These are phyloP conservation scores for Drosophila meridiana DNA, from an alignment of 2,888 invertebrate genomes.

Conservation along the genomic window DNA sequence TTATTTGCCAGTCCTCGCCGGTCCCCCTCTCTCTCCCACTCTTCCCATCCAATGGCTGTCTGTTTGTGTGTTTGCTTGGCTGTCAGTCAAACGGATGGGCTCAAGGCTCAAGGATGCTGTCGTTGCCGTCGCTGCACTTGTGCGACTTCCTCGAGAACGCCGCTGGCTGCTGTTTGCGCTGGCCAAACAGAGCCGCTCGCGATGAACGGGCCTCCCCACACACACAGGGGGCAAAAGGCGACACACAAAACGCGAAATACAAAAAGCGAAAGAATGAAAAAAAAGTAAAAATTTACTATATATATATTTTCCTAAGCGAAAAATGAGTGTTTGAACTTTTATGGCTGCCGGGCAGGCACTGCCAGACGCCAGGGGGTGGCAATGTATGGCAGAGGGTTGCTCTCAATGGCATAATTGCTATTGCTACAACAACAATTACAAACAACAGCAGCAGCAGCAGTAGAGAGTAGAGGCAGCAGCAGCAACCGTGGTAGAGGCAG, in stretches of 20 bases:
- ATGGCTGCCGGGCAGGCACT: constrained; percentile 63
- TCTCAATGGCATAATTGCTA: constrained; percentile 83
- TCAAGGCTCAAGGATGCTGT: constrained; percentile 66
- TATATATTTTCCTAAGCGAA: constrained; percentile 72
- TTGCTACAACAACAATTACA: constrained; percentile 81
- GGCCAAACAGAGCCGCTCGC: constrained; percentile 61
- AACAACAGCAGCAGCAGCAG: constrained; percentile 59
- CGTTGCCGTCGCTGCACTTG: constrained; percentile 61
- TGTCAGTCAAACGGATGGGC: constrained; percentile 74
- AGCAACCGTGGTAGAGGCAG: constrained; percentile 28
- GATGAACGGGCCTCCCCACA: not conserved
- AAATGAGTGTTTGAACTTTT: constrained; percentile 83
- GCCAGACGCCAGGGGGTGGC: constrained; percentile 13
- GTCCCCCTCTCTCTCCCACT: not conserved
- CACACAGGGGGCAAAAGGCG: constrained; percentile 1
- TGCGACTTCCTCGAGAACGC: constrained; percentile 57
- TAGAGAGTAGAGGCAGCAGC: constrained; percentile 34
- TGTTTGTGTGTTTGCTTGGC: constrained; percentile 63
- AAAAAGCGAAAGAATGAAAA: constrained; percentile 17
- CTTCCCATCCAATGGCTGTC: constrained; percentile 13
- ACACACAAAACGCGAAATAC: constrained; percentile 24
- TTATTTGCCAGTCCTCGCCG: constrained; percentile 59
- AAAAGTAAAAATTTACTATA: constrained; percentile 25
- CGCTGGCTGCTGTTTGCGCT: constrained; percentile 61
- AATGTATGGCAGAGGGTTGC: constrained; percentile 42